Percentiles rank a stretch among this genome's conserved stretches.
These are phyloP conservation scores for Sceloporus undulatus DNA, from an alignment of 2,113 vertebrate species.

Conservation along the genomic window DNA sequence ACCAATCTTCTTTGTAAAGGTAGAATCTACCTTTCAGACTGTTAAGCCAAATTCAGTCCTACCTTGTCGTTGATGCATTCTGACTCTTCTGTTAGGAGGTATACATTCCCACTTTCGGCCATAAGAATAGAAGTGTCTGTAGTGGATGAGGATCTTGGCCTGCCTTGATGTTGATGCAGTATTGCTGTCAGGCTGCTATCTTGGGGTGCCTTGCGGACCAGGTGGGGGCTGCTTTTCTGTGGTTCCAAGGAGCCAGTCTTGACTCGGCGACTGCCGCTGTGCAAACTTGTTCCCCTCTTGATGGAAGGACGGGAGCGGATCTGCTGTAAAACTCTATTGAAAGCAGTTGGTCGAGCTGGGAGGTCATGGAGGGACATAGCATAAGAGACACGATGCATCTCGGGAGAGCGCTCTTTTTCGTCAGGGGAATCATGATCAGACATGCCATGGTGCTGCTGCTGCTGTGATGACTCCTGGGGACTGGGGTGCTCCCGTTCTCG, in stretches of 20 bases:
- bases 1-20: too few species aligned
- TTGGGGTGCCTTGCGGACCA: conserved; percentile 78
- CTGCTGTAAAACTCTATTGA: conserved; percentile 88
- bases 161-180: conserved; percentile 85
- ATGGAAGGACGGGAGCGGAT: conserved; percentile 87
- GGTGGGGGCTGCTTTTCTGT: conserved; percentile 83
- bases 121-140: conserved; percentile 82
- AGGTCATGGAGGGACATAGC: conserved; percentile 86
- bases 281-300: conserved; percentile 84
- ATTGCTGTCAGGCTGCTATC: conserved; percentile 83
- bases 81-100: conserved; percentile 77
- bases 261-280: conserved; percentile 77
- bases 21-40: not conserved
- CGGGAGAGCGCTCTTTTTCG: conserved; percentile 85
- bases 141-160: conserved; percentile 85
- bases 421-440: conserved; percentile 86
- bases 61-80: conserved; percentile 82
- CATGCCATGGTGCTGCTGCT: conserved; percentile 59
- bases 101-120: conserved; percentile 70
- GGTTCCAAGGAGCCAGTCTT: conserved; percentile 81
- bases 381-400: conserved; percentile 89
- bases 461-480: conserved; percentile 72
- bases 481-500: conserved; percentile 81
- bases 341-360: conserved; percentile 84
- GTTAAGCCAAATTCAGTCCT: conserved; percentile 20